Conservation (phyloP, 2,113 vertebrate species). For the Bolborhynchus lineola region DNA sequence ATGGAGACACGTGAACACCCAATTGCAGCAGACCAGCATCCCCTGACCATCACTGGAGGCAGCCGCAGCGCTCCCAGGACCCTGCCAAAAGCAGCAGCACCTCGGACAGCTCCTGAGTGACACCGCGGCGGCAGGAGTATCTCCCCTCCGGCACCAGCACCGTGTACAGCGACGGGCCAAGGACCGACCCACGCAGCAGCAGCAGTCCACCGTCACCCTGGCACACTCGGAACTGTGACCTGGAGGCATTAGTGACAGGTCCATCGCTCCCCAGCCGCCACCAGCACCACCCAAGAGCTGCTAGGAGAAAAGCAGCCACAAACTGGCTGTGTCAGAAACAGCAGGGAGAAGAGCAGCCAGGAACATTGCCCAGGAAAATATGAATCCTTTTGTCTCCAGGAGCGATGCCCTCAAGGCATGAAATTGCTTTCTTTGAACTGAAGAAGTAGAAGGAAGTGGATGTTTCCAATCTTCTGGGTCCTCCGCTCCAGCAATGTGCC, state of each 20-base stretch:
- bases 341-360: neutral
- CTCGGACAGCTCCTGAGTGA: neutral
- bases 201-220: neutral
- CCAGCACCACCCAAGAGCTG: neutral
- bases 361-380: rapidly evolving
- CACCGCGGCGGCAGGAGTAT: too few species aligned
- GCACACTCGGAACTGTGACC: neutral
- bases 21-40: neutral
- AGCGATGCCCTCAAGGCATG: neutral
- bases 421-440: neutral
- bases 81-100: neutral
- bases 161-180: neutral
- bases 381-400: neutral
- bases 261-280: neutral
- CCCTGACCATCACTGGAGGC: neutral
- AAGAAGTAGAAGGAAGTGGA: neutral
- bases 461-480: rapidly evolving
- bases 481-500: neutral
- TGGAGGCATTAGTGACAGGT: neutral
- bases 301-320: neutral
- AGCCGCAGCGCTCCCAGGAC: too few species aligned
- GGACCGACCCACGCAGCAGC: rapidly evolving
- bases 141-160: neutral
- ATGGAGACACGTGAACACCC: neutral
- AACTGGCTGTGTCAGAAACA: neutral